These are phyloP conservation scores for Gnatocerus cornutus DNA, from an alignment of 2,888 invertebrate species.

Conservation along the genomic window DNA sequence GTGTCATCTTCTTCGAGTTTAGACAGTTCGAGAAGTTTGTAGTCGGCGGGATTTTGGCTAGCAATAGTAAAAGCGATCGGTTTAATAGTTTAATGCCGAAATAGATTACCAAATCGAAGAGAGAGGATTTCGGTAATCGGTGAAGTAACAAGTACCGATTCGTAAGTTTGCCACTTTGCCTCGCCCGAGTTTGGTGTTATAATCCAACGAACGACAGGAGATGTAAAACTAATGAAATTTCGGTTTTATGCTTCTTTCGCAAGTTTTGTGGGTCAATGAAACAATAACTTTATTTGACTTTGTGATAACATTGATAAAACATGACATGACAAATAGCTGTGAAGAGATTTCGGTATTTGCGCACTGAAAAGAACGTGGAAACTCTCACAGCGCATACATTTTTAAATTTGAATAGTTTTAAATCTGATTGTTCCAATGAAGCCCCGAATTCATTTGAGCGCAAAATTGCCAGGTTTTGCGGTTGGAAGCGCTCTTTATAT, in stretches of 20 bases:
- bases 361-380: not conserved
- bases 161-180: conserved; percentile 49
- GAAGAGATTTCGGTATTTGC: no score
- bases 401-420: not conserved
- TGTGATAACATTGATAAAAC: no score
- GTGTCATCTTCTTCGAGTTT: conserved; percentile 36
- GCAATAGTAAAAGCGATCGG: conserved; percentile 56
- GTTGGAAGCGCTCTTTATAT: conserved; percentile 2
- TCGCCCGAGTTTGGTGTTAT: conserved; percentile 20
- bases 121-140: conserved; percentile 63
- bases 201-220: conserved; percentile 20
- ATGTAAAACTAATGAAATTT: conserved; percentile 9
- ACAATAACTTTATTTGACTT: no score
- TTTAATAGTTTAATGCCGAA: conserved; percentile 67
- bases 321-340: no score
- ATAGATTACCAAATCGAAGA: conserved; percentile 65
- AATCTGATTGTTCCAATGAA: conserved; percentile 1
- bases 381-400: not conserved
- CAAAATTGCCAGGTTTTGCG: not conserved
- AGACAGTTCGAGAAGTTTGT: conserved; percentile 40
- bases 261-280: no score
- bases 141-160: conserved; percentile 66
- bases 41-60: conserved; percentile 47
- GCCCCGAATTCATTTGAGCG: conserved; percentile 1
- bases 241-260: not conserved